These are phyloP conservation scores for Dascyllus trimaculatus DNA, from an alignment of 2,113 vertebrate species.

Conservation along the genomic window DNA sequence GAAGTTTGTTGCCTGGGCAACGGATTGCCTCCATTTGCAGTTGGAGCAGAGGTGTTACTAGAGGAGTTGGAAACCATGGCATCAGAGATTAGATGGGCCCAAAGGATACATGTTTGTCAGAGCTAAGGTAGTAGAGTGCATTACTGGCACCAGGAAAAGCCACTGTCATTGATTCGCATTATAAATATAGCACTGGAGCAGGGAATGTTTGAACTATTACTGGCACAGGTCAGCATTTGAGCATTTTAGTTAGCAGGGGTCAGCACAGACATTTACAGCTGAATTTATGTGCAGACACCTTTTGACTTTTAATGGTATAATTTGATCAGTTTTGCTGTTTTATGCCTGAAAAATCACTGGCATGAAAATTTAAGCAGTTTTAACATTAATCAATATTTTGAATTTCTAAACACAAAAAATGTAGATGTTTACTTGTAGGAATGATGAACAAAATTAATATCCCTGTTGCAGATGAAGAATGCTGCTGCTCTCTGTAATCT, in stretches of 20 bases:
- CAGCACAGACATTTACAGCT: slow-evolving; percentile 13
- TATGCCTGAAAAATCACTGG: slow-evolving; percentile 13
- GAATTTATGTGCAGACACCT: background rate
- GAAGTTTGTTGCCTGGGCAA: slow-evolving; percentile 83
- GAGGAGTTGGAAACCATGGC: slow-evolving; percentile 74
- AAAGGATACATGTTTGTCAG: slow-evolving; percentile 72
- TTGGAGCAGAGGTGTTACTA: slow-evolving; percentile 81
- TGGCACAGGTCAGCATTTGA: slow-evolving; percentile 37
- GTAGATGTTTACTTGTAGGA: background rate
- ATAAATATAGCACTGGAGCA: slow-evolving; percentile 28
- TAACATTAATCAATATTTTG: background rate
- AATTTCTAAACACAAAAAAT: background rate
- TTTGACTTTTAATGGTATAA: slow-evolving; percentile 11
- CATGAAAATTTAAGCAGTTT: background rate
- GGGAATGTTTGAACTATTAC: slow-evolving; percentile 35
- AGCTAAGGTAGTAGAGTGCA: slow-evolving; percentile 52
- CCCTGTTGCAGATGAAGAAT: too few relatives aligned
- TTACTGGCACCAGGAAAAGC: slow-evolving; percentile 54
- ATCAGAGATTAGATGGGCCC: slow-evolving; percentile 73
- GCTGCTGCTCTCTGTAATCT: too few relatives aligned
- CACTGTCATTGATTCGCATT: slow-evolving; percentile 43
- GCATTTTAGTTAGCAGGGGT: slow-evolving; percentile 22
- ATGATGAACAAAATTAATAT: too few relatives aligned
- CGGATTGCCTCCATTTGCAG: slow-evolving; percentile 82
- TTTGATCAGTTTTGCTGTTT: background rate